Evolutionary conservation across 2,113 vertebrate species (phyloP), one percentile per base, ranked within the genome.

Genomic region (Hippolais icterina): DNA sequence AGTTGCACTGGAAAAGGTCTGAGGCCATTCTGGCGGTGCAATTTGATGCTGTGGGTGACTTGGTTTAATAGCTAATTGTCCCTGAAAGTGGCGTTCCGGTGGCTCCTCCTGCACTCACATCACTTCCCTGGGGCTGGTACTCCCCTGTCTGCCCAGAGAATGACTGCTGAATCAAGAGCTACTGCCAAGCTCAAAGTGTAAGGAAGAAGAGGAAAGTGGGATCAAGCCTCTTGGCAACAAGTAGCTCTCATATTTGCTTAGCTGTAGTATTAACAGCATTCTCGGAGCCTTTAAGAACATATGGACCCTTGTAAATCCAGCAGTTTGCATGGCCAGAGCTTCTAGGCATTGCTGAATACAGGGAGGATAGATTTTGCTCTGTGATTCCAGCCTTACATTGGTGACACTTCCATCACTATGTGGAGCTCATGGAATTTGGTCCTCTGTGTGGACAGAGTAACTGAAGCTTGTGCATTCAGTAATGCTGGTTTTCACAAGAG

Each of bases 11-110:
- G 19, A 11, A 84, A 41, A 83, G 10, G 5, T 42, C n/a, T 2
- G 6, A 80, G 29, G 18, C 29, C 10, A 25, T 53, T 78, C 42
- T 16, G 27, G 31, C 1, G 0, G 5, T 59, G 29, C 52, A 83
- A 29, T 78, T 52, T 78, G 69, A 47, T 82, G 54, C 47, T 50
- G 52, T 0, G 1, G 24, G 49, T 78, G 54, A 47, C 33, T 72
- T 80, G 54, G 29, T 71, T 91, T 75, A 71, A 52, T 23, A 64
- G 29, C 8, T 52, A 59, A 41, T 82, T 74, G 15, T 57, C n/a
- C 42, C n/a, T 56, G 25, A 20, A 65, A 82, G 37, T 2, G 6
- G 12, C 1, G 2, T 31, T 41, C 18, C 60, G 0, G 0, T 59
- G 56, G 42, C 31, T 56, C 53, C 79, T 76, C 57, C 75, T 79